Percentiles rank a stretch among this genome's conserved stretches.
phyloP scores from a whole-genome alignment of 2,113 vertebrate species.

The Raphicerus campestris region DNA sequence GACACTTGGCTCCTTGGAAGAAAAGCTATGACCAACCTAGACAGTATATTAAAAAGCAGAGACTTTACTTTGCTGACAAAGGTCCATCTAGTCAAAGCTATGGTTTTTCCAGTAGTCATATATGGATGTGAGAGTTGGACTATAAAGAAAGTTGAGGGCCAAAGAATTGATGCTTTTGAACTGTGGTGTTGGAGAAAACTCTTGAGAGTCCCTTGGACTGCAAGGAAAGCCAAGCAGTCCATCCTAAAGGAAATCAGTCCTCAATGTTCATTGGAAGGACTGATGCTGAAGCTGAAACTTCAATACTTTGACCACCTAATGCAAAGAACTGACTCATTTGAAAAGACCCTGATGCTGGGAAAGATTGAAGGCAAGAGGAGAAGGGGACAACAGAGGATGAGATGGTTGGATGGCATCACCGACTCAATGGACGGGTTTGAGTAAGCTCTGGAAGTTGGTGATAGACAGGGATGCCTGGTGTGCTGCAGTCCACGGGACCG shows the following conservation, averaged over 20 bases:
- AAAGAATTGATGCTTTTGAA: background rate
- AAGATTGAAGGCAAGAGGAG: background rate
- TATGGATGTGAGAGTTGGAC: background rate
- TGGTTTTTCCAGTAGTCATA: background rate
- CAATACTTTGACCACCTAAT: background rate
- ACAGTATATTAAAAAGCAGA: background rate
- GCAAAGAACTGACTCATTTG: background rate
- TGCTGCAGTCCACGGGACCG: background rate
- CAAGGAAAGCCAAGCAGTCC: background rate
- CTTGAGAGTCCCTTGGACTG: background rate
- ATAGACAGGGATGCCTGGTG: background rate
- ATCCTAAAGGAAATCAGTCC: background rate
- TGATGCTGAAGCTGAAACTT: background rate
- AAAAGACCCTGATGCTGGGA: background rate
- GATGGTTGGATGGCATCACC: background rate
- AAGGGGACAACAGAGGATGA: background rate
- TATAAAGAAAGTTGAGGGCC: background rate
- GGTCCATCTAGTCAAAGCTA: background rate
- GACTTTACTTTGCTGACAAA: background rate
- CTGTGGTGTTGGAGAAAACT: background rate
- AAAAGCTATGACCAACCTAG: background rate
- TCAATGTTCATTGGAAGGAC: background rate
- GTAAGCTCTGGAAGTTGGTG: background rate
- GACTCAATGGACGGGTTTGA: background rate
- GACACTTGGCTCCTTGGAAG: background rate